Evolutionary conservation across 2,113 vertebrate species (phyloP).

Genomic region (Hydropotes inermis): DNA sequence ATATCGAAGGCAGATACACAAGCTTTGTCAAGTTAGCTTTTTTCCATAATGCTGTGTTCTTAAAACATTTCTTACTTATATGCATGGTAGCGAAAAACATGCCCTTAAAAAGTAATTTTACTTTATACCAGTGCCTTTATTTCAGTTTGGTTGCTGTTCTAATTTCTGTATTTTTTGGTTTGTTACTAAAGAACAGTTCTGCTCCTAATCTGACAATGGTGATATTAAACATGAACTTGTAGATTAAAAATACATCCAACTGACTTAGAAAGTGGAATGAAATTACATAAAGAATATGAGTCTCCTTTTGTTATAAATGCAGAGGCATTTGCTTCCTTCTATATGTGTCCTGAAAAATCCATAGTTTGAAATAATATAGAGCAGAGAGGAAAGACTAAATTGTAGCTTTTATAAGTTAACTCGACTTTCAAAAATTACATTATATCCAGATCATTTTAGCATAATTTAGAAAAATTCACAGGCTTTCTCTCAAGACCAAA

Average conservation of each 20-base stretch:
- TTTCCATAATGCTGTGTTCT: not conserved
- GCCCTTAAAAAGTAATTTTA: not conserved
- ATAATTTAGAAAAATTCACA: not conserved
- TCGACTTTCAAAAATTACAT: not conserved
- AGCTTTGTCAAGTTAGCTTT: not conserved
- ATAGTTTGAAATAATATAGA: not conserved
- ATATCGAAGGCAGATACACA: fast-evolving
- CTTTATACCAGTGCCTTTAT: not conserved
- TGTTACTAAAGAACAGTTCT: not conserved
- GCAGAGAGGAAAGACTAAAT: not conserved
- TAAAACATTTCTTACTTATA: not conserved
- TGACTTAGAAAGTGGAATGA: not conserved
- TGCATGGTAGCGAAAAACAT: not conserved
- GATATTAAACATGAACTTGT: not conserved
- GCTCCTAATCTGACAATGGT: not conserved
- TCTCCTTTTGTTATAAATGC: not conserved
- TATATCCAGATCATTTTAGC: not conserved
- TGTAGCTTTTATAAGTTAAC: not conserved
- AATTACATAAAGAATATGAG: not conserved
- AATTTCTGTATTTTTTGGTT: not conserved
- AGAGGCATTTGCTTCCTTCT: not conserved
- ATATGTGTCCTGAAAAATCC: not conserved
- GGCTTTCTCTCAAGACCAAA: not conserved
- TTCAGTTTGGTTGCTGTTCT: not conserved
- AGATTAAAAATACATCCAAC: not conserved